These are phyloP conservation scores for Pandemis corylana DNA, from an alignment of 2,888 invertebrate genomes.

Conservation along the genomic window DNA sequence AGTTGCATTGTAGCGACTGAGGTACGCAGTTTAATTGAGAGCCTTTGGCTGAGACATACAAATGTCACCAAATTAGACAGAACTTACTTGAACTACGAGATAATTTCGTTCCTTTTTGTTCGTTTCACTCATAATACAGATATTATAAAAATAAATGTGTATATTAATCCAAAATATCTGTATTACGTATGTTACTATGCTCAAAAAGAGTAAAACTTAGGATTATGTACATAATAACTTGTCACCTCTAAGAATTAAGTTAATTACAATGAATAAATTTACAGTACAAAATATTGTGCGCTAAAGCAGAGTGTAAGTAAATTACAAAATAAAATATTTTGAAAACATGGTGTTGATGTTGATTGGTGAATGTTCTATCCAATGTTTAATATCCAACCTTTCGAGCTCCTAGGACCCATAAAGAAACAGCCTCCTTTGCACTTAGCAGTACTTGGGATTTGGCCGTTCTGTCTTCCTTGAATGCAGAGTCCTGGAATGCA, in stretches of 20 bases:
- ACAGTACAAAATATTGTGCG: slow-evolving; percentile 49
- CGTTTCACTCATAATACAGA: no score
- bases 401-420: slow-evolving; percentile 97
- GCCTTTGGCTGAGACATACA: no score
- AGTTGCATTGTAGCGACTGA: no score
- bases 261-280: slow-evolving; percentile 44
- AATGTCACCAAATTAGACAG: no score
- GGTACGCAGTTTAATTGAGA: no score
- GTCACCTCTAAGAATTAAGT: slow-evolving; percentile 6
- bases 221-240: slow-evolving; percentile 14
- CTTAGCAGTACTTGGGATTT: slow-evolving; percentile 94
- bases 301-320: slow-evolving; percentile 55
- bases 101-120: no score
- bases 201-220: background rate
- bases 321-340: slow-evolving; percentile 51
- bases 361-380: slow-evolving; percentile 56
- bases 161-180: slow-evolving; percentile 1
- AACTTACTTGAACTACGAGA: no score
- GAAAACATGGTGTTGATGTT: slow-evolving; percentile 55
- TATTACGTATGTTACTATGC: background rate
- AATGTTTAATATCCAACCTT: slow-evolving; percentile 88
- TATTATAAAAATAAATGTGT: no score
- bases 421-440: slow-evolving; percentile 97
- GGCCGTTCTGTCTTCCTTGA: slow-evolving; percentile 87
- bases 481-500: slow-evolving; percentile 89